Evolutionary conservation across 1,140 invertebrate species (phyloP).

Genomic region (Saxidomus purpurata): DNA sequence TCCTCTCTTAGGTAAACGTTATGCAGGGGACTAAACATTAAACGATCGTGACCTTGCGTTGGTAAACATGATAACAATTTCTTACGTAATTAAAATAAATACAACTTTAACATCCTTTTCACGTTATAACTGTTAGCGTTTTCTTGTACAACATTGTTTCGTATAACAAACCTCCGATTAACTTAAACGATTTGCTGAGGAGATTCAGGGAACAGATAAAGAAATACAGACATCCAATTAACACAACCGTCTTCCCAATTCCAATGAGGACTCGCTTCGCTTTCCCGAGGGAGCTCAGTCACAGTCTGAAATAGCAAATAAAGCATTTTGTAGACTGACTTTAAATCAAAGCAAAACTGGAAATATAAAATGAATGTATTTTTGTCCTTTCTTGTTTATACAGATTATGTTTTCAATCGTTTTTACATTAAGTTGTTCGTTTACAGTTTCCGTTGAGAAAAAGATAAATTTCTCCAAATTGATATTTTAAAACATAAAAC

Average conservation of each 20-base stretch:
- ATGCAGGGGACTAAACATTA: neutral
- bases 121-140: neutral
- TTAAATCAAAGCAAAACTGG: too few species aligned
- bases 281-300: neutral
- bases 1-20: too few species aligned
- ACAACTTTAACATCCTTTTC: too few species aligned
- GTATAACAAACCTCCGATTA: conserved; percentile 88
- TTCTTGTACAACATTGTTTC: neutral
- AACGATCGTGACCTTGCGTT: neutral
- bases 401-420: too few species aligned
- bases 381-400: too few species aligned
- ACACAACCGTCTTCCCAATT: conserved; percentile 77
- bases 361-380: too few species aligned
- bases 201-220: conserved; percentile 89
- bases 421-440: too few species aligned
- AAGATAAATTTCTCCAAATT: too few species aligned
- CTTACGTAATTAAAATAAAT: neutral
- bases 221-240: conserved; percentile 87
- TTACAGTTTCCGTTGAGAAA: too few species aligned
- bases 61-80: neutral
- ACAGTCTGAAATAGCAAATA: conserved; percentile 25
- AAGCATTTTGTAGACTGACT: too few species aligned
- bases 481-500: too few species aligned
- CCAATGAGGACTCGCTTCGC: neutral
- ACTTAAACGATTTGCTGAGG: conserved; percentile 88